phyloP scores from a whole-genome alignment of 2,888 invertebrate species.

The Petrolisthes cinctipes region DNA sequence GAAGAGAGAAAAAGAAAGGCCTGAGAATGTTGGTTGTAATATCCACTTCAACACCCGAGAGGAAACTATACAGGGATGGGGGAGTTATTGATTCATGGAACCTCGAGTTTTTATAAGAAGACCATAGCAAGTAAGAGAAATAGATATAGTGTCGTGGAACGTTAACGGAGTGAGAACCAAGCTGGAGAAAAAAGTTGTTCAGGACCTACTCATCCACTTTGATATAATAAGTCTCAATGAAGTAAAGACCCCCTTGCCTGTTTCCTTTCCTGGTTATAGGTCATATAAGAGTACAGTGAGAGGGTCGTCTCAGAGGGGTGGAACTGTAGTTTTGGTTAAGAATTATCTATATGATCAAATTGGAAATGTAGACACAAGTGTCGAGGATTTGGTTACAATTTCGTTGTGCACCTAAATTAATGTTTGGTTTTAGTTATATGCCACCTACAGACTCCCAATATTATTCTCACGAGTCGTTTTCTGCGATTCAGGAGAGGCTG shows the following conservation, averaged over 20 bases:
- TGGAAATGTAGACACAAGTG: neutral
- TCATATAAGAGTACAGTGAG: neutral
- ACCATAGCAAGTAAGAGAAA: neutral
- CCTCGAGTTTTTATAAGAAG: conserved; percentile 2
- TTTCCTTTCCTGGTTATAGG: neutral
- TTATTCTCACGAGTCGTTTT: conserved; percentile 7
- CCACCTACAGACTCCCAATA: neutral
- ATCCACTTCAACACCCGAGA: conserved; percentile 3
- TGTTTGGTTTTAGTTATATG: conserved; percentile 3
- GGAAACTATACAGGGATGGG: conserved; percentile 7
- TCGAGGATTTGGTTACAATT: neutral
- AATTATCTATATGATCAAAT: neutral
- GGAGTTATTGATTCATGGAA: conserved; percentile 1
- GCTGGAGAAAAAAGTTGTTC: neutral
- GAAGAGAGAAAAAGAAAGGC: neutral
- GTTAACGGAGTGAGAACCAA: neutral
- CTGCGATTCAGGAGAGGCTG: neutral
- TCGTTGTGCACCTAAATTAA: neutral
- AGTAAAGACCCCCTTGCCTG: conserved; percentile 1
- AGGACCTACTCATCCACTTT: neutral
- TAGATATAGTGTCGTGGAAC: neutral
- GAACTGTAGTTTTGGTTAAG: neutral
- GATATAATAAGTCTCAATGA: conserved; percentile 6
- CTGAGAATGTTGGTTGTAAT: conserved; percentile 1
- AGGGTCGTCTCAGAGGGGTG: neutral